Conservation (phyloP, 2,113 vertebrate genomes). For the Jaculus jaculus region DNA sequence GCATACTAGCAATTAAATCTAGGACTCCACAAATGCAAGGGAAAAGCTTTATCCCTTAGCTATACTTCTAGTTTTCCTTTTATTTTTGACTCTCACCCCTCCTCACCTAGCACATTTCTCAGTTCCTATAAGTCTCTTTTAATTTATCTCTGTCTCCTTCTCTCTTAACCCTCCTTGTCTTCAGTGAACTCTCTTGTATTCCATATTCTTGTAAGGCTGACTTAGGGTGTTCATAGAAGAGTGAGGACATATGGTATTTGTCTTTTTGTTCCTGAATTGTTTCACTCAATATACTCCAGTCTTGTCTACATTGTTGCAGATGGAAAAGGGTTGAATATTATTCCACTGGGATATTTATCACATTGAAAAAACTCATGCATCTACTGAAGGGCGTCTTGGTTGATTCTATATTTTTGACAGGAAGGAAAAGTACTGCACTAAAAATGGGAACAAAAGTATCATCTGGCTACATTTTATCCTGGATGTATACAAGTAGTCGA, state of each 20-base stretch:
- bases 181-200: neutral
- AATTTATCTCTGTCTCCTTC: neutral
- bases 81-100: neutral
- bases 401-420: neutral
- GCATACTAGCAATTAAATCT: no score
- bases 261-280: neutral
- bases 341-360: neutral
- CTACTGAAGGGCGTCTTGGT: neutral
- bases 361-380: neutral
- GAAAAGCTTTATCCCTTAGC: neutral
- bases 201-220: neutral
- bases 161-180: neutral
- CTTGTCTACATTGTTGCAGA: neutral
- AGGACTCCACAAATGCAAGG: no score
- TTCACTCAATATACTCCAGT: neutral
- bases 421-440: neutral
- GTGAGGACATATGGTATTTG: neutral
- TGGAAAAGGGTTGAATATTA: neutral
- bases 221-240: neutral
- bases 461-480: neutral
- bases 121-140: no score
- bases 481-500: neutral
- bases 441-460: neutral
- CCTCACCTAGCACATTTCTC: neutral
- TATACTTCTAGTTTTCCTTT: neutral